Conservation (phyloP, 92 coral and sea anemone genomes). For the Palythoa grandiflora region DNA sequence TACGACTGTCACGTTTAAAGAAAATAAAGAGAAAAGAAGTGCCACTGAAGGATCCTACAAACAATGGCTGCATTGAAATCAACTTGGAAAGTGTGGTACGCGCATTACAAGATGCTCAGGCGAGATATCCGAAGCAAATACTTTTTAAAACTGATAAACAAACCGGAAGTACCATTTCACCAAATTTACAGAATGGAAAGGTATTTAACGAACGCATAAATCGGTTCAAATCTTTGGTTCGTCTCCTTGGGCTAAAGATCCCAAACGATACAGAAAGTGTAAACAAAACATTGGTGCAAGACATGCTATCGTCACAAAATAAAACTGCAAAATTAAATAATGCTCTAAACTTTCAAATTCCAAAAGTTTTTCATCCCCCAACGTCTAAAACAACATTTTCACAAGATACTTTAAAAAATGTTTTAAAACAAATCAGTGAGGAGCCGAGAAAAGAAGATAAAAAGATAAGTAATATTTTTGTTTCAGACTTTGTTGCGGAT, state of each 20-base stretch:
- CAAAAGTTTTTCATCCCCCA: neutral
- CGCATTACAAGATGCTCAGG: neutral
- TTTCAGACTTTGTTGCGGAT: neutral
- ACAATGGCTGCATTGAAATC: conserved; percentile 22
- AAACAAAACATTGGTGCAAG: conserved; percentile 25
- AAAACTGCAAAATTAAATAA: neutral
- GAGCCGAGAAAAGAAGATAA: neutral
- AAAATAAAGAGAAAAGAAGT: neutral
- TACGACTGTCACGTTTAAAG: conserved; percentile 25
- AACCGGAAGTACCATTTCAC: neutral
- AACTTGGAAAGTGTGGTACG: conserved; percentile 23
- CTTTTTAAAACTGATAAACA: neutral
- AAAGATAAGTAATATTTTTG: neutral
- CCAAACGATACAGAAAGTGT: conserved; percentile 35
- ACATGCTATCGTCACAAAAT: neutral
- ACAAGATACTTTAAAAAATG: neutral
- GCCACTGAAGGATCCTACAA: neutral
- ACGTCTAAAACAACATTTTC: neutral
- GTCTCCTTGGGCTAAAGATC: conserved; percentile 18
- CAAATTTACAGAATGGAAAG: neutral
- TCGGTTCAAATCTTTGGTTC: conserved; percentile 22
- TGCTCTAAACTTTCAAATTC: neutral
- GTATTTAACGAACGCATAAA: neutral
- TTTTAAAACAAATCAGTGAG: neutral
- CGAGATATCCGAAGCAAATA: neutral